Evolutionary conservation across 1,140 invertebrate genomes (phyloP).

Genomic region (Cryptotermes secundus): DNA sequence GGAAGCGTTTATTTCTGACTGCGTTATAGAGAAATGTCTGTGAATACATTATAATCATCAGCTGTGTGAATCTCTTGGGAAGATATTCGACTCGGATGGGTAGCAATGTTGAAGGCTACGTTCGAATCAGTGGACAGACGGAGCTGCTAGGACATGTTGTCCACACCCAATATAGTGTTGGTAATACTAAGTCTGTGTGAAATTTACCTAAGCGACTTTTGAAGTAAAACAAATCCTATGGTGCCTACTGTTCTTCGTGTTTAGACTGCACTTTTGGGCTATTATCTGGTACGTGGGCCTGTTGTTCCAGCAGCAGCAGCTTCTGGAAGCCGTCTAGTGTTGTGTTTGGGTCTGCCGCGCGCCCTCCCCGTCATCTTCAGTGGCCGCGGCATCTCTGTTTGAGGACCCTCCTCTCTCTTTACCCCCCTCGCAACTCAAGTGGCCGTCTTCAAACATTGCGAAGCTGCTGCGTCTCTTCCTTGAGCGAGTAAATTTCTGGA

Average conservation of each 20-base stretch:
- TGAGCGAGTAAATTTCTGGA: not conserved
- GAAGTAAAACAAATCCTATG: not conserved
- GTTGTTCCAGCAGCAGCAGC: not conserved
- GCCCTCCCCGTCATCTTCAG: not conserved
- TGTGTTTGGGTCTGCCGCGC: not conserved
- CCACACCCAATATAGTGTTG: not conserved
- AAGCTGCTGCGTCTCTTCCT: not conserved
- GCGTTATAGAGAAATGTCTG: too few relatives aligned
- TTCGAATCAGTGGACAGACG: too few relatives aligned
- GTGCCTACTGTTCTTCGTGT: not conserved
- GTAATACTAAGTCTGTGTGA: not conserved
- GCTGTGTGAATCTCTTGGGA: too few relatives aligned
- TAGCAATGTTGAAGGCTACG: too few relatives aligned
- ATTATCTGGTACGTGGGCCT: not conserved
- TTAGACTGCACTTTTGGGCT: not conserved
- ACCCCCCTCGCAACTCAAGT: not conserved
- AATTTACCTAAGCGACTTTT: constrained; percentile 7
- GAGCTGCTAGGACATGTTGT: not conserved
- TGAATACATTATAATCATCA: too few relatives aligned
- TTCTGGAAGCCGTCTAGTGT: not conserved
- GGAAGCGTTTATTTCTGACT: too few relatives aligned
- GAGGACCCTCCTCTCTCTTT: not conserved
- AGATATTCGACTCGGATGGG: too few relatives aligned
- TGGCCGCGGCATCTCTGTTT: not conserved
- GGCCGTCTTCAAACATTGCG: constrained; percentile 4